phyloP scores from a whole-genome alignment of 2,888 invertebrate species.

The Cinara cedri region DNA sequence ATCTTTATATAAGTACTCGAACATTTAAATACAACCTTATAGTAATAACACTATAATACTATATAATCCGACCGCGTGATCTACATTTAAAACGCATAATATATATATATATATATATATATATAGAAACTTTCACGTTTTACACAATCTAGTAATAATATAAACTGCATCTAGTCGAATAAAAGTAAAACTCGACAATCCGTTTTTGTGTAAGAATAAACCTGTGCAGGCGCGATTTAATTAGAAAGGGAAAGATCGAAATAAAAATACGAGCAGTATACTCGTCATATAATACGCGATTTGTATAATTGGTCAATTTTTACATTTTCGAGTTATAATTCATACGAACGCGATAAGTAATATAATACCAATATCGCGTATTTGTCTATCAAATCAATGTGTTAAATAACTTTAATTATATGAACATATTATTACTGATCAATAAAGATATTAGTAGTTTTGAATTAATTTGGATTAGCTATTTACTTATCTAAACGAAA shows the following conservation, averaged over 20 bases:
- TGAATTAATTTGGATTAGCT: too few relatives aligned
- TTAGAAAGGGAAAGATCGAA: constrained; percentile 15
- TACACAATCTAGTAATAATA: neutral
- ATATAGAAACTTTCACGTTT: constrained; percentile 40
- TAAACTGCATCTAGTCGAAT: neutral
- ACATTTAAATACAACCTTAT: too few relatives aligned
- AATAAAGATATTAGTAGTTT: too few relatives aligned
- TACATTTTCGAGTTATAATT: too few relatives aligned
- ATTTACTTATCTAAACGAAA: too few relatives aligned
- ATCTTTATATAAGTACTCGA: neutral
- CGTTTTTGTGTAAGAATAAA: constrained; percentile 31
- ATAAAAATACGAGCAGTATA: too few relatives aligned
- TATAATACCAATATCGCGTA: too few relatives aligned
- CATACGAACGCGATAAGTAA: too few relatives aligned
- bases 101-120: neutral
- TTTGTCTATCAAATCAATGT: too few relatives aligned
- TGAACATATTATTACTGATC: too few relatives aligned
- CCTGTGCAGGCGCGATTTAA: neutral
- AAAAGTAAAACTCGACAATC: constrained; percentile 30
- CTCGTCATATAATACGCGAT: neutral
- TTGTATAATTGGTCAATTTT: constrained; percentile 18
- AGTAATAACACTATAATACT: too few relatives aligned
- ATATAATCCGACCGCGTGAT: neutral
- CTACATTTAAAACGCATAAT: neutral
- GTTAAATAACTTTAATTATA: too few relatives aligned